These are phyloP conservation scores for Chauna torquata DNA, from an alignment of 2,113 vertebrate species.

Conservation along the genomic window DNA sequence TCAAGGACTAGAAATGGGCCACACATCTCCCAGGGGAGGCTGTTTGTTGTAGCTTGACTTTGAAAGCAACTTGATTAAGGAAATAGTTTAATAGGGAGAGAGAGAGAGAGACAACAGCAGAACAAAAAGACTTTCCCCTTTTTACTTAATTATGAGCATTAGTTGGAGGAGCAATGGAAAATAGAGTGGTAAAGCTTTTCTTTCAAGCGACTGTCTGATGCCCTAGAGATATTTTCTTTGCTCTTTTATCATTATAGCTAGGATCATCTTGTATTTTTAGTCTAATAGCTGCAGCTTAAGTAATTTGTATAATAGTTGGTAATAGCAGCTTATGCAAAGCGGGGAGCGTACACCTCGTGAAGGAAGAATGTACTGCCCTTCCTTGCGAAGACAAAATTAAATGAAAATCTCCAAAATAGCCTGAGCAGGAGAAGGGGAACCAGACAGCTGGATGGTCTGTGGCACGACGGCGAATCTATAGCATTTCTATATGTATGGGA, in stretches of 20 bases:
- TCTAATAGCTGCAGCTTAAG: conserved; percentile 23
- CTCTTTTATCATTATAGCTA: neutral
- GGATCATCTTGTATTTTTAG: neutral
- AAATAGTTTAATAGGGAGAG: neutral
- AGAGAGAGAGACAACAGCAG: neutral
- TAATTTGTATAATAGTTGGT: neutral
- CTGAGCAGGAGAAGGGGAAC: neutral
- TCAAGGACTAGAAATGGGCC: neutral
- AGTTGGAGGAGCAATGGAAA: neutral
- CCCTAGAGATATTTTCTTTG: neutral
- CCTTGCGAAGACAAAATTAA: neutral
- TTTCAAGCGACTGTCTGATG: neutral
- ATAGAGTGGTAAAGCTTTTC: neutral
- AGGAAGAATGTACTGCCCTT: neutral
- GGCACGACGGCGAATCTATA: accelerated
- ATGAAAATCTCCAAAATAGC: neutral
- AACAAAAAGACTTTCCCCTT: neutral
- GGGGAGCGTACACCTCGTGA: neutral
- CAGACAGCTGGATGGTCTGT: neutral
- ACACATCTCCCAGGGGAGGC: neutral
- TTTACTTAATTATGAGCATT: neutral
- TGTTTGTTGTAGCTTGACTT: neutral
- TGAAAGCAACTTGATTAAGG: neutral
- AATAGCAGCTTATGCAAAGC: neutral
- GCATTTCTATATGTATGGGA: accelerated